Conservation (phyloP, 2,113 vertebrate genomes). For the Mesocricetus auratus region DNA sequence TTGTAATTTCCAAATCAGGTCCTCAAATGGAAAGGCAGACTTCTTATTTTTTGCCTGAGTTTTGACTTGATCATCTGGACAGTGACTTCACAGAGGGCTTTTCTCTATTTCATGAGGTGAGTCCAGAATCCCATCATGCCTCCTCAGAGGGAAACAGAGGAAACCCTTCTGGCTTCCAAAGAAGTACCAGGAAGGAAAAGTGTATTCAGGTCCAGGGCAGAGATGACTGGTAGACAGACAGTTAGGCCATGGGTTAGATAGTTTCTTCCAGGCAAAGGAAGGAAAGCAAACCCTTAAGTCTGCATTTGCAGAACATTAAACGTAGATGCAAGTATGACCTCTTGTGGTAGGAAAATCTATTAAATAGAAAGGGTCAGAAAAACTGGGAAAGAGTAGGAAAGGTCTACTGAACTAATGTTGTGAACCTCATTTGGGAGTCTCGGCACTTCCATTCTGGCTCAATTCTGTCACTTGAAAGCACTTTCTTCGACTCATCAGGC, state of each 20-base stretch:
- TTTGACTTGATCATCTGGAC: neutral
- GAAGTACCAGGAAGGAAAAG: neutral
- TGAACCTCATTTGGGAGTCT: neutral
- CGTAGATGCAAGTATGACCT: constrained; percentile 63
- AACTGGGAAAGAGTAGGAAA: neutral
- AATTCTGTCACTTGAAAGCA: neutral
- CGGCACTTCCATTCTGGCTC: neutral
- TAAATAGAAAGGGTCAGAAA: neutral
- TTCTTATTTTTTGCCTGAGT: neutral
- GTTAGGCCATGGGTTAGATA: neutral
- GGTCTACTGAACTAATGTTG: neutral
- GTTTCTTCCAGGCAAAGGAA: neutral
- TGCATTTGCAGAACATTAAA: neutral
- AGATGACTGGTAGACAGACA: neutral
- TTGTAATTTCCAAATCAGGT: neutral
- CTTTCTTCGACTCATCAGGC: neutral
- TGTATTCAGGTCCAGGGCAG: neutral
- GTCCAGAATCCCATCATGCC: neutral
- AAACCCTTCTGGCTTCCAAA: constrained; percentile 15
- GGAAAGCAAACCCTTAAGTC: neutral
- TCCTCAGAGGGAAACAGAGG: neutral
- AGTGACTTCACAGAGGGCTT: neutral
- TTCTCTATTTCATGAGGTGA: neutral
- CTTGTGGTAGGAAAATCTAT: neutral
- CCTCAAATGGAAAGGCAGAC: neutral